Conservation (phyloP, 2,797 vertebrate genomes). For the Pterois miles region DNA sequence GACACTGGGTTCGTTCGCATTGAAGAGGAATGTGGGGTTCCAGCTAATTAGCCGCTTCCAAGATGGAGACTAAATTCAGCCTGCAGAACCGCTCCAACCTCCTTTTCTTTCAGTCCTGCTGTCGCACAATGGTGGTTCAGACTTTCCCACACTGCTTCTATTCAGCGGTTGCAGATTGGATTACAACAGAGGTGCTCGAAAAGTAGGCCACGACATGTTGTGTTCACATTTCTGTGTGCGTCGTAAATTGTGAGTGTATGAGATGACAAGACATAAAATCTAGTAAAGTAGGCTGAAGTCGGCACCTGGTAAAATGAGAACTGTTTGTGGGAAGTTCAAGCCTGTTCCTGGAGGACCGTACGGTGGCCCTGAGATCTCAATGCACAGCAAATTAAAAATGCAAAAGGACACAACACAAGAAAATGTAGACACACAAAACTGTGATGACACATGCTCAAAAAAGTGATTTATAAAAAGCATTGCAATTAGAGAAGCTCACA, state of each 20-base stretch:
- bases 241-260: constrained; percentile 24
- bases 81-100: constrained; percentile 32
- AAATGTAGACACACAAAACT: not conserved
- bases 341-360: not conserved
- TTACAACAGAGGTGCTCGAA: constrained; percentile 65
- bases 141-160: constrained; percentile 74
- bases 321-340: not conserved
- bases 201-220: constrained; percentile 74
- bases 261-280: constrained; percentile 34
- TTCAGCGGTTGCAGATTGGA: constrained; percentile 66
- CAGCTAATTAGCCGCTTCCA: constrained; percentile 44
- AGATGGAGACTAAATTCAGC: constrained; percentile 42
- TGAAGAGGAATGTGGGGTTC: constrained; percentile 44
- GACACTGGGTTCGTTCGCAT: constrained; percentile 32
- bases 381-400: not conserved
- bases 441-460: too few species aligned
- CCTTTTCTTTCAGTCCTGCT: constrained; percentile 20
- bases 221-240: constrained; percentile 27
- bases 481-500: too few species aligned
- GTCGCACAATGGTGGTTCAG: constrained; percentile 42
- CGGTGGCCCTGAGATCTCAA: too few species aligned
- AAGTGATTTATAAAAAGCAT: too few species aligned
- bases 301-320: constrained; percentile 47
- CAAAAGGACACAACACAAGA: not conserved
- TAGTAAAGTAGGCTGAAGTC: constrained; percentile 46